Evolutionary conservation across 2,113 vertebrate genomes (phyloP).

Genomic region (Oryctolagus cuniculus): DNA sequence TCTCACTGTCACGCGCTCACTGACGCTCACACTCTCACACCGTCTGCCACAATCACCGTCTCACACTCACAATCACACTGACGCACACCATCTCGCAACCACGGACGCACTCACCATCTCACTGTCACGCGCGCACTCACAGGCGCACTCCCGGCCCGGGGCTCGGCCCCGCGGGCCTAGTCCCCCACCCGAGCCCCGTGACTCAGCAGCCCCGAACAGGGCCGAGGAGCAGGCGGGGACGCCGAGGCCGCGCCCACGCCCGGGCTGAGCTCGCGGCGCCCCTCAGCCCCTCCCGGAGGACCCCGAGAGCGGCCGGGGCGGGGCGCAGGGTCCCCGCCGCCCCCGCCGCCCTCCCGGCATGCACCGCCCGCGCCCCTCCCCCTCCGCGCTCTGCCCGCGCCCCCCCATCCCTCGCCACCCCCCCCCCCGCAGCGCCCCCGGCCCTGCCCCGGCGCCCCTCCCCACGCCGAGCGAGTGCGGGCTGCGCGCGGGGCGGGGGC

Average conservation of each 20-base stretch:
- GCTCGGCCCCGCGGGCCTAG: too few relatives aligned
- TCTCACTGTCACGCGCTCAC: too few relatives aligned
- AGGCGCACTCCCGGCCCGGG: too few relatives aligned
- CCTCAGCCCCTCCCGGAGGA: not conserved
- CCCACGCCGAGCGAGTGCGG: conserved; percentile 23
- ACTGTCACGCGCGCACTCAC: too few relatives aligned
- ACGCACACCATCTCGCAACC: too few relatives aligned
- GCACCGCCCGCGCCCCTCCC: conserved; percentile 56
- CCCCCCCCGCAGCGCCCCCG: not conserved
- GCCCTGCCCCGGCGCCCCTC: not conserved
- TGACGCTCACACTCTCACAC: too few relatives aligned
- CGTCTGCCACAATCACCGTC: too few relatives aligned
- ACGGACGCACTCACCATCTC: too few relatives aligned
- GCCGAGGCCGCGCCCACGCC: too few relatives aligned
- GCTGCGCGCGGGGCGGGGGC: not conserved
- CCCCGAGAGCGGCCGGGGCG: rapidly evolving
- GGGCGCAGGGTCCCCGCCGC: not conserved
- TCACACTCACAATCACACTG: too few relatives aligned
- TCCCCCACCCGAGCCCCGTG: conserved; percentile 45
- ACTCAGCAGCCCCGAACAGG: conserved; percentile 84
- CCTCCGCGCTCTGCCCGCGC: too few relatives aligned
- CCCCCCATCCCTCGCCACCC: not conserved
- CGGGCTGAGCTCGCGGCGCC: not conserved
- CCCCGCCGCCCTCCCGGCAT: conserved; percentile 70
- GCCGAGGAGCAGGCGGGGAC: conserved; percentile 76